These are phyloP conservation scores for Alethe castanea DNA, from an alignment of 2,113 vertebrate species.

Conservation along the genomic window DNA sequence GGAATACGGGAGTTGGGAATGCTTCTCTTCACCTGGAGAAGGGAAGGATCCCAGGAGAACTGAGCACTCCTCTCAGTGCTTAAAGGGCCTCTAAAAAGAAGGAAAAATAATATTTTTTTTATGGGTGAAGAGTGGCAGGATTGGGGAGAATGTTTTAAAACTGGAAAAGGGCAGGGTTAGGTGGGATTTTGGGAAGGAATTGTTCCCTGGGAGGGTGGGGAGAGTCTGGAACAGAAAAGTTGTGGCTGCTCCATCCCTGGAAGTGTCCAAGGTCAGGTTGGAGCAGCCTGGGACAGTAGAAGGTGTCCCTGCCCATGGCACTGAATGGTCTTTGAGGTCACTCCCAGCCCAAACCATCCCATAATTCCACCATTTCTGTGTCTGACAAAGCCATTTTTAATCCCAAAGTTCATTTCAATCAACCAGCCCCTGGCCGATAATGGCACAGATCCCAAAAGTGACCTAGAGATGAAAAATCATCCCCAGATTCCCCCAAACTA, in stretches of 20 bases:
- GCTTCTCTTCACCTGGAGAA: background rate
- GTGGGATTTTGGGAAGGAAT: background rate
- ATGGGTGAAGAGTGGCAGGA: background rate
- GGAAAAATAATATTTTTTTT: background rate
- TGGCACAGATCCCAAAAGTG: background rate
- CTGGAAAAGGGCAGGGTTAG: fast-evolving
- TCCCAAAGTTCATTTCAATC: background rate
- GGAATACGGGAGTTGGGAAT: too few species aligned
- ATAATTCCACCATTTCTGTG: background rate
- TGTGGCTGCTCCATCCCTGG: background rate
- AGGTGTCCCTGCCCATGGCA: background rate
- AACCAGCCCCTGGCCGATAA: background rate
- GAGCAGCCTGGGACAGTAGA: background rate
- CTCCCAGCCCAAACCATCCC: background rate
- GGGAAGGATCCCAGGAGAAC: background rate
- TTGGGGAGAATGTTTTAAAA: background rate
- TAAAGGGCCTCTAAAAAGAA: background rate
- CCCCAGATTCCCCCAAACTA: background rate
- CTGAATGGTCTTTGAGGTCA: background rate
- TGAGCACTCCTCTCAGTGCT: background rate
- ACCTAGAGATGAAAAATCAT: background rate
- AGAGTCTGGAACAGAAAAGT: fast-evolving
- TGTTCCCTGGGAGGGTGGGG: background rate
- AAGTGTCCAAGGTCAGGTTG: fast-evolving
- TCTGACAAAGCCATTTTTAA: background rate